Percentiles rank a stretch among this genome's conserved stretches.
phyloP scores from a whole-genome alignment of 2,797 vertebrate genomes.

The Petrocephalus sullivani region DNA sequence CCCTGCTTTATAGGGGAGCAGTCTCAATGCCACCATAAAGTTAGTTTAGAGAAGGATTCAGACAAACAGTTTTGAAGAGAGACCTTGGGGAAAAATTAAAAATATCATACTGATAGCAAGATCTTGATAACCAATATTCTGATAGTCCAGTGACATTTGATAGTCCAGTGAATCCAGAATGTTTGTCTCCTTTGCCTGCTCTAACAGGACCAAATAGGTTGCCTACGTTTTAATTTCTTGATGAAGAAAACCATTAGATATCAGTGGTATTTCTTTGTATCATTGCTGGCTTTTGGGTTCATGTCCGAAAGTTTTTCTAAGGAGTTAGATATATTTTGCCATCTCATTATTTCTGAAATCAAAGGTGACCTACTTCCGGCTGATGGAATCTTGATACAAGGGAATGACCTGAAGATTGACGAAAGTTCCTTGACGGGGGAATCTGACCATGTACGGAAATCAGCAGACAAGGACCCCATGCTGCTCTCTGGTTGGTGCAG shows the following conservation, averaged over 20 bases:
- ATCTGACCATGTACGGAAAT: constrained; percentile 94
- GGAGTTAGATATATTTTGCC: constrained; percentile 27
- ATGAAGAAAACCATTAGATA: not conserved
- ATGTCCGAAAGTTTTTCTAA: not conserved
- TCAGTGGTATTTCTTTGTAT: not conserved
- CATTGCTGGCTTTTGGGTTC: not conserved
- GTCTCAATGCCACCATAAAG: not conserved
- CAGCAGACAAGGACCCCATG: constrained; percentile 84
- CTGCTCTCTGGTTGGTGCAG: constrained; percentile 80
- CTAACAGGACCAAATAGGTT: not conserved
- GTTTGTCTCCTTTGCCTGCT: not conserved
- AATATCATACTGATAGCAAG: not conserved
- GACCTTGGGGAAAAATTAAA: not conserved
- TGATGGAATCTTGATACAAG: constrained; percentile 88
- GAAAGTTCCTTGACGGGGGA: constrained; percentile 96
- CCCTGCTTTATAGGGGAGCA: not conserved
- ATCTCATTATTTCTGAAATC: not conserved
- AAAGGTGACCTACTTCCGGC: constrained; percentile 93
- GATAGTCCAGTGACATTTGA: not conserved
- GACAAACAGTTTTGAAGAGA: not conserved
- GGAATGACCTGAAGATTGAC: constrained; percentile 94
- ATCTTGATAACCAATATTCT: not conserved
- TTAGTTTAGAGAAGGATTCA: not conserved
- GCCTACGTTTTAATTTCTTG: not conserved
- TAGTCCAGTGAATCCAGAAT: not conserved